Percentiles rank a stretch among this genome's conserved stretches.
Conservation (phyloP, 2,888 invertebrate genomes). For the Acholoe squamosa region DNA sequence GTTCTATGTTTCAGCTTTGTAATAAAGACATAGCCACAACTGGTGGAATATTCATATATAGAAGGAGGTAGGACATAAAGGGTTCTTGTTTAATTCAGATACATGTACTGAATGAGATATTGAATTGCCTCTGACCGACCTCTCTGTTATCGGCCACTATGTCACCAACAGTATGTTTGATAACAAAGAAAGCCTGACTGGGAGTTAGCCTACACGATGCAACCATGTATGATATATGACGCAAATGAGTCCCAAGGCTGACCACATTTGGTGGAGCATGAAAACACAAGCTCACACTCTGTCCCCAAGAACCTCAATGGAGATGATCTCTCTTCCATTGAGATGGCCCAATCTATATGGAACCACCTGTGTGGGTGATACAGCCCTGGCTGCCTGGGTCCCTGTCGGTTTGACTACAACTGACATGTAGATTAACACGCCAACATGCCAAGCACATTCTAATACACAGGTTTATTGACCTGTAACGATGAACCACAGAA, state of each 20-base stretch:
- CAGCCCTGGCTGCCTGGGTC: background rate
- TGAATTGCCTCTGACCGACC: background rate
- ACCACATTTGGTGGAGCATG: slow-evolving; percentile 38
- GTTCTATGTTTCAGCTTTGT: background rate
- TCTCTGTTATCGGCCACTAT: slow-evolving; percentile 27
- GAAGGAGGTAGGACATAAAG: background rate
- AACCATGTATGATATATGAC: background rate
- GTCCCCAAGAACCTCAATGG: background rate
- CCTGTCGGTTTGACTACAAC: background rate
- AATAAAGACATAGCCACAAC: background rate
- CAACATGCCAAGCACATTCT: background rate
- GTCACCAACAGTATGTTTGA: slow-evolving; percentile 11
- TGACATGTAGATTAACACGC: slow-evolving; percentile 7
- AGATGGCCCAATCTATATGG: slow-evolving; percentile 52
- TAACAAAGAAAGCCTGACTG: slow-evolving; percentile 1
- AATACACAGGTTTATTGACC: background rate
- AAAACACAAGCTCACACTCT: slow-evolving; percentile 1
- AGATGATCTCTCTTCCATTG: slow-evolving; percentile 42
- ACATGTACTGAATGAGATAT: slow-evolving; percentile 27
- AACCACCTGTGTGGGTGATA: slow-evolving; percentile 29
- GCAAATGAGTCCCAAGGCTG: slow-evolving; percentile 1
- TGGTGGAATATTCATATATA: background rate
- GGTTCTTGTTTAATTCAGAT: background rate
- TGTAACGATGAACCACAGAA: background rate
- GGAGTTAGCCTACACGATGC: background rate